Percentiles rank a stretch among this genome's conserved stretches.
Conservation (phyloP, 1,140 invertebrate species). For the Aphelinus certus region DNA sequence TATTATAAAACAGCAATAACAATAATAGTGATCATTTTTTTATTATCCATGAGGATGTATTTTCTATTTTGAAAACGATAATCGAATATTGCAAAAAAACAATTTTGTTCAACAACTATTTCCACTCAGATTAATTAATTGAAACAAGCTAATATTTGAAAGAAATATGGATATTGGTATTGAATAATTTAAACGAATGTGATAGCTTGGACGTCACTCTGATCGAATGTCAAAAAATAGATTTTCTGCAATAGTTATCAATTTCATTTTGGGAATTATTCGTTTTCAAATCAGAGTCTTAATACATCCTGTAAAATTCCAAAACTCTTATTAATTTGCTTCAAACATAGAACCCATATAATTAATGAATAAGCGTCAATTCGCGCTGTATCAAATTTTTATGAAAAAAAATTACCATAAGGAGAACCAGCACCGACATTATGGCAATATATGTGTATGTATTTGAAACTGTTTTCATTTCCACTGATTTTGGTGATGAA, state of each 20-base stretch:
- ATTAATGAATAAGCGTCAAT: conserved; percentile 16
- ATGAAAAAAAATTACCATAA: conserved; percentile 38
- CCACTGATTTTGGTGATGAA: conserved; percentile 50
- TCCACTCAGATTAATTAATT: too few relatives aligned
- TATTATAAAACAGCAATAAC: neutral
- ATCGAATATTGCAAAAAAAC: too few relatives aligned
- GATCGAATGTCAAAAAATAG: neutral
- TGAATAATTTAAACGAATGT: too few relatives aligned
- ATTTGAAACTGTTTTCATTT: conserved; percentile 4
- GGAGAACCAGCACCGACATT: conserved; percentile 40
- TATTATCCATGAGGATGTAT: too few relatives aligned
- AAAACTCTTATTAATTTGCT: conserved; percentile 22
- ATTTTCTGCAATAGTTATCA: neutral
- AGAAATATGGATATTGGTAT: too few relatives aligned
- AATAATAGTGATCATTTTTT: too few relatives aligned
- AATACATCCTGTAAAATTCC: neutral
- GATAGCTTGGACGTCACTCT: too few relatives aligned
- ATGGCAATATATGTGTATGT: conserved; percentile 46
- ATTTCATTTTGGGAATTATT: neutral
- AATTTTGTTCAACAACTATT: too few relatives aligned
- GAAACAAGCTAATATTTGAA: too few relatives aligned
- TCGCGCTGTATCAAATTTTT: neutral
- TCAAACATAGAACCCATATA: neutral
- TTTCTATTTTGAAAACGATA: too few relatives aligned
- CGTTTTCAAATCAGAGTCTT: neutral